A percentile compares a stretch with the other conserved stretches of the same genome.
phyloP scores from a whole-genome alignment of 2,113 vertebrate genomes.

The Lasiurus cinereus region DNA sequence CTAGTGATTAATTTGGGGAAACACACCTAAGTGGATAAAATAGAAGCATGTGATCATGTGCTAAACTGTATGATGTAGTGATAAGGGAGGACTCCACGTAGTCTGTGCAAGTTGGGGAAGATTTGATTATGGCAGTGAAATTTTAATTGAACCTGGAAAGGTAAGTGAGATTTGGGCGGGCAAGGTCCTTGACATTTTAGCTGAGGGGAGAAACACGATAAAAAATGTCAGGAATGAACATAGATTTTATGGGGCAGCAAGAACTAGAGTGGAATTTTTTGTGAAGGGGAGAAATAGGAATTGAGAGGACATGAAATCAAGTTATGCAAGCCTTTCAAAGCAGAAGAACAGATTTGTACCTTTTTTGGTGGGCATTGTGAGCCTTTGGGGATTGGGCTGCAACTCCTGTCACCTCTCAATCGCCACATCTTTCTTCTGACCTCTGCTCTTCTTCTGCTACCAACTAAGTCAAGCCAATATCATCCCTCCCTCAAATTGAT shows the following conservation, averaged over 20 bases:
- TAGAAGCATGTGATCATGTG: not conserved
- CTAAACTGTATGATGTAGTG: not conserved
- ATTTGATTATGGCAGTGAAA: not conserved
- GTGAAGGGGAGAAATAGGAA: not conserved
- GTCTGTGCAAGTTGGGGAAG: not conserved
- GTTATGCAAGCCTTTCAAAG: not conserved
- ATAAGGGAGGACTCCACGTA: not conserved
- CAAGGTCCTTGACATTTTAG: not conserved
- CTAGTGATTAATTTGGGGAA: not conserved
- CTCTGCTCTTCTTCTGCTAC: not conserved
- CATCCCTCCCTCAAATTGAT: too few species aligned
- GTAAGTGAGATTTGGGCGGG: not conserved
- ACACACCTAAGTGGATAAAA: not conserved
- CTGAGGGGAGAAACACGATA: not conserved
- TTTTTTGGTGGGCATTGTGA: not conserved
- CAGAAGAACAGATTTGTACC: not conserved
- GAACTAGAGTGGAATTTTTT: not conserved
- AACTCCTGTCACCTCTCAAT: not conserved
- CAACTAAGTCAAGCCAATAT: not conserved
- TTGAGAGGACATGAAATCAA: conserved; percentile 13
- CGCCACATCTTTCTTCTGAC: not conserved
- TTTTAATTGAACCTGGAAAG: conserved; percentile 39
- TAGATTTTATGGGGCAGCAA: not conserved
- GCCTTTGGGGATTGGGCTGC: not conserved
- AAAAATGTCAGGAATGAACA: not conserved